Conservation (phyloP, 1,140 invertebrate genomes). For the Acromyrmex charruanus region DNA sequence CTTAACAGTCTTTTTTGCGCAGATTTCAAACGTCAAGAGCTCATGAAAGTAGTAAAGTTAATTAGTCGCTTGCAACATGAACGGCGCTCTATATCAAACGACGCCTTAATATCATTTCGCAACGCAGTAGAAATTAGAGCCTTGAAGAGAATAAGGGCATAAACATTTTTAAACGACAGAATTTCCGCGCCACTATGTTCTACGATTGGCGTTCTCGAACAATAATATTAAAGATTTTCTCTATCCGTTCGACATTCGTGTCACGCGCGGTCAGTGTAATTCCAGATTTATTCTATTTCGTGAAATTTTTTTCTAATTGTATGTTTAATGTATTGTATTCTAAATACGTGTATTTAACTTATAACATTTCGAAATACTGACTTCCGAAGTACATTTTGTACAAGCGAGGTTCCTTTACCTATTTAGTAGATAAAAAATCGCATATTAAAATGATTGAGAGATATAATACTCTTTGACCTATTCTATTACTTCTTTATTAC, state of each 20-base stretch:
- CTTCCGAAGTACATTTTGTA: neutral
- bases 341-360: neutral
- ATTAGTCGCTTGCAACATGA: slow-evolving; percentile 69
- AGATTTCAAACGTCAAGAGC: slow-evolving; percentile 46
- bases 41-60: slow-evolving; percentile 64
- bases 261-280: slow-evolving; percentile 19
- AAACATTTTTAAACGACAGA: slow-evolving; percentile 45
- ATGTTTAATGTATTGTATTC: neutral
- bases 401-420: neutral
- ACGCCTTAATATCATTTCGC: slow-evolving; percentile 22
- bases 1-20: slow-evolving; percentile 61
- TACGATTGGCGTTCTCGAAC: slow-evolving; percentile 20
- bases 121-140: slow-evolving; percentile 23
- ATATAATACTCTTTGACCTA: neutral
- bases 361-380: neutral
- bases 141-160: slow-evolving; percentile 1
- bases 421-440: neutral
- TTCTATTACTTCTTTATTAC: neutral
- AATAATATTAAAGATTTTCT: slow-evolving; percentile 16
- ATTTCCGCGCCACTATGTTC: slow-evolving; percentile 10
- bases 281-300: slow-evolving; percentile 1
- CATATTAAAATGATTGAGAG: slow-evolving; percentile 8
- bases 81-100: slow-evolving; percentile 33
- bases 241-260: neutral
- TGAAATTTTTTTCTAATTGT: neutral